Conservation (phyloP, 1,140 invertebrate species). For the Procambarus clarkii region DNA sequence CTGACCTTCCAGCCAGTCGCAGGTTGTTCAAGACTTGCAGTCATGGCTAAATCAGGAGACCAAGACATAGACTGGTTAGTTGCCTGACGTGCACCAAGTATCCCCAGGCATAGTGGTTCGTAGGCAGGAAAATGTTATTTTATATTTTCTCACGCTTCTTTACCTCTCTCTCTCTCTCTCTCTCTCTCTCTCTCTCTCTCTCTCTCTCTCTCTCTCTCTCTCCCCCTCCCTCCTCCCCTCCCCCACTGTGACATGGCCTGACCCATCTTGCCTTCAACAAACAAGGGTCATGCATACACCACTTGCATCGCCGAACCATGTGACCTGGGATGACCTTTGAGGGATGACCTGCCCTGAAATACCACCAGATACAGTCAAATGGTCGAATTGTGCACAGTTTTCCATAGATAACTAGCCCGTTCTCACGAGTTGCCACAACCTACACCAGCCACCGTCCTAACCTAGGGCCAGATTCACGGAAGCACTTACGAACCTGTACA, state of each 20-base stretch:
- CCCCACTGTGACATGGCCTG: not conserved
- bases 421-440: too few relatives aligned
- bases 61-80: not conserved
- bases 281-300: not conserved
- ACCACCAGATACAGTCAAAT: too few relatives aligned
- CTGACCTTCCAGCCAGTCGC: too few relatives aligned
- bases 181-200: not conserved
- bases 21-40: not conserved
- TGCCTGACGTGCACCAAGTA: not conserved
- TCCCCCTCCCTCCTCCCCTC: not conserved
- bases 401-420: too few relatives aligned
- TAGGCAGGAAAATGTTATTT: not conserved
- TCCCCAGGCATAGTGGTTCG: not conserved
- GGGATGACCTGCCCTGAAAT: too few relatives aligned
- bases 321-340: too few relatives aligned
- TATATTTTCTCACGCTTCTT: not conserved
- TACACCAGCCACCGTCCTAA: too few relatives aligned
- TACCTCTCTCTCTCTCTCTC: not conserved
- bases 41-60: not conserved
- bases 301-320: too few relatives aligned
- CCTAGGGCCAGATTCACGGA: too few relatives aligned
- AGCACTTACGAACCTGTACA: too few relatives aligned
- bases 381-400: too few relatives aligned
- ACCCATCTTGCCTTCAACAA: not conserved
- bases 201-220: not conserved